Evolutionary conservation across 2,113 vertebrate species (phyloP).

Genomic region (Speoplatyrhinus poulsoni): DNA sequence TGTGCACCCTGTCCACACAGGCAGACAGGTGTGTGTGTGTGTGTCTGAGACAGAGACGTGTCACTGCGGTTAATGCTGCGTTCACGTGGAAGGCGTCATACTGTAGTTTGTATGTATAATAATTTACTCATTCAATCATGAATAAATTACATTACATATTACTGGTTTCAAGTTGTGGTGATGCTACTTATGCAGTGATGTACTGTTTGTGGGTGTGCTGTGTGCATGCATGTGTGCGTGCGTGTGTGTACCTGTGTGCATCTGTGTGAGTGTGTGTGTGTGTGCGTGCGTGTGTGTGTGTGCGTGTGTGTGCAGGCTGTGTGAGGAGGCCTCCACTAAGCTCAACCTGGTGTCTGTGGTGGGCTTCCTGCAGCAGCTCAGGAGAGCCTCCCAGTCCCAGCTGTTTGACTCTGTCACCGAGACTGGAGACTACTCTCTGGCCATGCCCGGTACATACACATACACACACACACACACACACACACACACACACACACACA

Average conservation of each 20-base stretch:
- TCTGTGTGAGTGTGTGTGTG: background rate
- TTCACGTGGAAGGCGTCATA: too few species aligned
- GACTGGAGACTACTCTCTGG: slow-evolving; percentile 89
- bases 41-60: too few species aligned
- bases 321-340: slow-evolving; percentile 91
- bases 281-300: background rate
- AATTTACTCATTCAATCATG: too few species aligned
- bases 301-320: slow-evolving; percentile 79
- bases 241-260: too few species aligned
- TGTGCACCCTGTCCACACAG: slow-evolving; percentile 89
- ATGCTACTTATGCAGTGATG: too few species aligned
- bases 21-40: slow-evolving; percentile 79
- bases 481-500: background rate
- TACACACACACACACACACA: background rate
- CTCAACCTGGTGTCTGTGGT: slow-evolving; percentile 88
- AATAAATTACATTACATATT: too few species aligned
- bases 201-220: too few species aligned
- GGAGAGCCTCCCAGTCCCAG: slow-evolving; percentile 93
- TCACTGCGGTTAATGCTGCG: too few species aligned
- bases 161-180: too few species aligned
- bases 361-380: slow-evolving; percentile 92
- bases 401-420: slow-evolving; percentile 92
- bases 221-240: too few species aligned
- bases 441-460: slow-evolving; percentile 88
- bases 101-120: too few species aligned